Conservation (phyloP, 2,888 invertebrate genomes). For the Ypsolopha sequella region DNA sequence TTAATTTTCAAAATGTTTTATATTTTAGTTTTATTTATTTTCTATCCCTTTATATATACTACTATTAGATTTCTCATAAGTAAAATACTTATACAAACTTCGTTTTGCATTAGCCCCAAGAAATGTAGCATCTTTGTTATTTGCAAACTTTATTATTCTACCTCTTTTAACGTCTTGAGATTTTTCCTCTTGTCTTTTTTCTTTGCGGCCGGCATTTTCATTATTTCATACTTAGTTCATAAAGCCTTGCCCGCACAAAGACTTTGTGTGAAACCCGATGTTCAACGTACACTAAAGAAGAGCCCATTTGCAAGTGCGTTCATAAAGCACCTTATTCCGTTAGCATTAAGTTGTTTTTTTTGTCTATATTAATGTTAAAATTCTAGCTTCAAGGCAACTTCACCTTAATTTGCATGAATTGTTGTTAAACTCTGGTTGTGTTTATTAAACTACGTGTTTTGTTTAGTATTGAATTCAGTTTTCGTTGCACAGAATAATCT, state of each 20-base stretch:
- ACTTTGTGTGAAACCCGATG: conserved; percentile 22
- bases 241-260: conserved; percentile 27
- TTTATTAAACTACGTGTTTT: conserved; percentile 1
- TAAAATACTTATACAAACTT: too few species aligned
- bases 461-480: neutral
- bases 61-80: too few species aligned
- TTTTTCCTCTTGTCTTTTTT: conserved; percentile 19
- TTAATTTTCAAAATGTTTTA: too few species aligned
- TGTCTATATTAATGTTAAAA: neutral
- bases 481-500: too few species aligned
- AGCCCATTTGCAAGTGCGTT: neutral
- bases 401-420: conserved; percentile 47
- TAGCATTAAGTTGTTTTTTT: neutral
- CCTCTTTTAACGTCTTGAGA: conserved; percentile 6
- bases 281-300: neutral
- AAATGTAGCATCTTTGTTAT: too few species aligned
- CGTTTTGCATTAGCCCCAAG: too few species aligned
- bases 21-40: too few species aligned
- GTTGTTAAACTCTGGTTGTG: conserved; percentile 10
- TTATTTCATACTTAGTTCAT: conserved; percentile 36
- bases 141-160: neutral
- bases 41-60: too few species aligned
- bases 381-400: conserved; percentile 16
- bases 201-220: conserved; percentile 28
- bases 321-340: neutral